Evolutionary conservation across 1,140 invertebrate species (phyloP), one percentile per base, ranked within the genome.

Genomic region (Caenorhabditis tropicalis): DNA sequence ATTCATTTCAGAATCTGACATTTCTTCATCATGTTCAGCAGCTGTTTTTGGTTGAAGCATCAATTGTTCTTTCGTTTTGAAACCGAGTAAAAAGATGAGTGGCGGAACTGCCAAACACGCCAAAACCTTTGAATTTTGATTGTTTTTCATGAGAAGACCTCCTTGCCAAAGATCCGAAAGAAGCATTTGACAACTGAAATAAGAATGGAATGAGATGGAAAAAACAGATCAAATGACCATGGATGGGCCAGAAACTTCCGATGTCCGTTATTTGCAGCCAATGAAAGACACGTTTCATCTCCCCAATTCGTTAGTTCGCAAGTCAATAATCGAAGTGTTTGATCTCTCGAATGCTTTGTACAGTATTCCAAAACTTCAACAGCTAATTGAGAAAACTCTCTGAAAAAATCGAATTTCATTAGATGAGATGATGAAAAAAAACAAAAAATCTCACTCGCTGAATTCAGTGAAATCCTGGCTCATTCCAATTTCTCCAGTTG

Each of bases 231-330:
- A n/a, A n/a, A n/a, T 92, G 79, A 70, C 86, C 86, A 97, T 0
- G 96, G 95, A 92, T 98, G 96, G 0, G 96, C 96, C 15, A 98
- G 92, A 60, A 98, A 93, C 6, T 95, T 94, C 43, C 95, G 93
- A 92, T 98, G 96, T 92, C 97, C 96, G 21, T 96, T 96, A 0
- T 95, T 94, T 0, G 98, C 96, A 0, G 96, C 96, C 29, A 98
- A 93, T 80, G 95, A 96, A 3, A 98, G 93, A 91, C 96, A 98
- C 5, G 96, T 98, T 92, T 98, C 96, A 79, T 96, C 95, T 6
- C 96, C 96, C 96, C 96, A 98, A 91, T 97, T 96, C 91, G 96
- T 95, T n/a, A 98, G 93, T 92, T 98, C 96, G 87, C 96, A 98
- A 0, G 96, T 98, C 9, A 99, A 92, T 31, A 98, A 90, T 89